Evolutionary conservation across 2,888 invertebrate species (phyloP).

Genomic region (Neoitamus cyanurus): DNA sequence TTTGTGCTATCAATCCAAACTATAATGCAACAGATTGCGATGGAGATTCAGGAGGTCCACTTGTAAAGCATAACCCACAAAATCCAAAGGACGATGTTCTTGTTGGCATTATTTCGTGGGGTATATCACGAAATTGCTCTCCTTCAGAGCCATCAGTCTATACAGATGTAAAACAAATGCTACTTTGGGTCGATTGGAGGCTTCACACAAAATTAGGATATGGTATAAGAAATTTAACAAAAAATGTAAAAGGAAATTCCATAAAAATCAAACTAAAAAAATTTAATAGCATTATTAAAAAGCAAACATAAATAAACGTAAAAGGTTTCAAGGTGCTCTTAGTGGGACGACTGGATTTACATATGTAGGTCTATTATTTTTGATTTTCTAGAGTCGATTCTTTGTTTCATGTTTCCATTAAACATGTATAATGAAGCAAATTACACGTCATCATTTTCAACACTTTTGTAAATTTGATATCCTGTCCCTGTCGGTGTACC

Average conservation of each 20-base stretch:
- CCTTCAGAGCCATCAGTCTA: background rate
- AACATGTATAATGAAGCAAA: too few relatives aligned
- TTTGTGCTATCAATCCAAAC: background rate
- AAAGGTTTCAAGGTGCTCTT: too few relatives aligned
- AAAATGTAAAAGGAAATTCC: background rate
- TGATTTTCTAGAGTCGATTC: too few relatives aligned
- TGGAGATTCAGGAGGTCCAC: background rate
- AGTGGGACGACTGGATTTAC: too few relatives aligned
- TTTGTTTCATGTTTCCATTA: too few relatives aligned
- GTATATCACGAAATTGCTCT: background rate
- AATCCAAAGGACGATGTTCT: background rate
- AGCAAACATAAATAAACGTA: too few relatives aligned
- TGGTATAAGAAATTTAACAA: background rate
- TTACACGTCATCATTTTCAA: too few relatives aligned
- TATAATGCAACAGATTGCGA: background rate
- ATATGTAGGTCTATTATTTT: too few relatives aligned
- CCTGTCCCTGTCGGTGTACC: too few relatives aligned
- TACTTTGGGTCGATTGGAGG: background rate
- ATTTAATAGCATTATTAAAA: too few relatives aligned
- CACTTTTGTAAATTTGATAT: too few relatives aligned
- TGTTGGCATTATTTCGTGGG: background rate
- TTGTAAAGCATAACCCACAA: background rate
- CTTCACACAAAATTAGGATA: background rate
- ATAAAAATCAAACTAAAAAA: too few relatives aligned
- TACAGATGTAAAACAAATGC: background rate